These are phyloP conservation scores for Gopherus evgoodei DNA, from an alignment of 2,113 vertebrate genomes.

Conservation along the genomic window DNA sequence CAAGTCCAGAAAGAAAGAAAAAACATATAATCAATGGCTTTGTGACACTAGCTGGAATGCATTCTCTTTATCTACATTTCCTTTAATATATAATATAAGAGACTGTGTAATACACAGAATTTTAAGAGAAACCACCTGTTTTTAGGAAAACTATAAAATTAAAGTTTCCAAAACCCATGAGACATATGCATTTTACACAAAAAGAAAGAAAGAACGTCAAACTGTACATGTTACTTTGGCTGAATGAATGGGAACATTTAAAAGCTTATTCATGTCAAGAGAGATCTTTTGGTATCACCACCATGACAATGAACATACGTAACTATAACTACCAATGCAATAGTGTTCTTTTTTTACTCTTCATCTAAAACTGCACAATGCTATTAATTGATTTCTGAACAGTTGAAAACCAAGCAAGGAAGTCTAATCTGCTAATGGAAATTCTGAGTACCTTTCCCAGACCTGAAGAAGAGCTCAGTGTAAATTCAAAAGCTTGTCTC, in stretches of 20 bases:
- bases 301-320: not conserved
- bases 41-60: not conserved
- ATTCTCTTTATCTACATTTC: not conserved
- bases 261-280: not conserved
- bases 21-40: not conserved
- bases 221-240: not conserved
- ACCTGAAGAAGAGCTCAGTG: not conserved
- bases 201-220: not conserved
- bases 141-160: not conserved
- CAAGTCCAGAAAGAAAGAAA: not conserved
- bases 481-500: not conserved
- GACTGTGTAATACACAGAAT: not conserved
- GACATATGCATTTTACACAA: not conserved
- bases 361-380: not conserved
- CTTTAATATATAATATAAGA: not conserved
- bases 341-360: not conserved
- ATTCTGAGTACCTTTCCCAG: not conserved
- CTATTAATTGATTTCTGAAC: not conserved
- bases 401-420: not conserved
- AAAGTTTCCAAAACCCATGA: not conserved
- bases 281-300: not conserved
- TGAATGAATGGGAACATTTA: not conserved
- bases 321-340: not conserved
- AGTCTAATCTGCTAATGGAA: not conserved
- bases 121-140: not conserved